Evolutionary conservation across 53 echinoderm and acorn worm genomes (phyloP).

Genomic region (Holothuria leucospilota): DNA sequence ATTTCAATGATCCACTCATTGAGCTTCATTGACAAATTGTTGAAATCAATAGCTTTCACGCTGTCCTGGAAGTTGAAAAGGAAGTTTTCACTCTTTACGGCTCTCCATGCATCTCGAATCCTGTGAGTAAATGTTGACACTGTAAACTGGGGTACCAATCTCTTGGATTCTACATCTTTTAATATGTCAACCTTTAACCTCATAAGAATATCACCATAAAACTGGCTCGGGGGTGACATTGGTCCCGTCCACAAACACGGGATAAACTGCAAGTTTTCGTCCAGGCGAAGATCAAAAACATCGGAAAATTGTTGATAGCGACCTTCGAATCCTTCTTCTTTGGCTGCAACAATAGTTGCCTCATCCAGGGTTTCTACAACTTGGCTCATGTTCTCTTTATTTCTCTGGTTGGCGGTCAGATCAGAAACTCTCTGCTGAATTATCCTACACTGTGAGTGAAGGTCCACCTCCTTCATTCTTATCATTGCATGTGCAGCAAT

Average conservation of each 20-base stretch:
- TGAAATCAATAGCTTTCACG: slow-evolving; percentile 4
- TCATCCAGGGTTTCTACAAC: background rate
- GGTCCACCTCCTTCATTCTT: slow-evolving; percentile 19
- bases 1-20: background rate
- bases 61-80: slow-evolving; percentile 28
- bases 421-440: slow-evolving; percentile 37
- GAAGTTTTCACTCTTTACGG: slow-evolving; percentile 17
- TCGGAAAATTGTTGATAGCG: slow-evolving; percentile 26
- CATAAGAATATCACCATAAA: background rate
- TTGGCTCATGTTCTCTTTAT: background rate
- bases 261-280: slow-evolving; percentile 20
- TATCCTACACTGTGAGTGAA: slow-evolving; percentile 21
- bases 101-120: slow-evolving; percentile 7
- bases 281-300: background rate
- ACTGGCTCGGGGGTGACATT: slow-evolving; percentile 28
- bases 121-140: background rate
- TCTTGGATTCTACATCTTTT: background rate
- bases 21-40: slow-evolving; percentile 5
- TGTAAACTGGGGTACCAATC: background rate
- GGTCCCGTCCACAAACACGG: slow-evolving; percentile 16
- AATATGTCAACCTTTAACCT: slow-evolving; percentile 13
- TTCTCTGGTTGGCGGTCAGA: background rate
- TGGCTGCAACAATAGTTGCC: slow-evolving; percentile 10
- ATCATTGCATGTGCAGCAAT: slow-evolving; percentile 39
- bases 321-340: background rate